A percentile compares a stretch with the other conserved stretches of the same genome.
phyloP scores from a whole-genome alignment of 2,888 invertebrate species.

The Zaprionus obscuricornis region DNA sequence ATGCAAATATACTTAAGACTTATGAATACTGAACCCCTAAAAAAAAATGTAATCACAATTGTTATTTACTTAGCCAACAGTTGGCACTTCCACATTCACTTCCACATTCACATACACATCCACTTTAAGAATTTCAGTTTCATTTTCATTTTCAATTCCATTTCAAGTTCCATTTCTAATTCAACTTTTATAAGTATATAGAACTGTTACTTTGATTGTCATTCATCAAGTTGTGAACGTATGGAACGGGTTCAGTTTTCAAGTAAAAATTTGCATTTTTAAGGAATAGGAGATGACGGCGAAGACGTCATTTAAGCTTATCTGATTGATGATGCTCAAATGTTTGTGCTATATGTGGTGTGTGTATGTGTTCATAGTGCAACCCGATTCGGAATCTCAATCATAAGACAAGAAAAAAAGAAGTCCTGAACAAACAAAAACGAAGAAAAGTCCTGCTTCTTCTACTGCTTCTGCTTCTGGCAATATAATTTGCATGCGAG shows the following conservation, averaged over 20 bases:
- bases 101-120: conserved; percentile 11
- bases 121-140: neutral
- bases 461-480: no score
- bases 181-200: conserved; percentile 66
- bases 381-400: neutral
- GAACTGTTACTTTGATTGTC: conserved; percentile 16
- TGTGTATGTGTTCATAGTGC: neutral
- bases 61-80: conserved; percentile 64
- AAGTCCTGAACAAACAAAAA: conserved; percentile 78
- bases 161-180: conserved; percentile 41
- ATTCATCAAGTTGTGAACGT: conserved; percentile 34
- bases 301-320: conserved; percentile 75
- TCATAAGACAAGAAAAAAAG: no score
- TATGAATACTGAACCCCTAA: conserved; percentile 3
- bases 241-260: conserved; percentile 71
- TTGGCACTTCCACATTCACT: conserved; percentile 43
- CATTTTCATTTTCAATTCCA: conserved; percentile 15
- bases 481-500: conserved; percentile 71
- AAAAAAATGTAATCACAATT: conserved; percentile 50
- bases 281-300: conserved; percentile 43
- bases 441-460: no score
- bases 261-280: conserved; percentile 78
- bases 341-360: conserved; percentile 43
- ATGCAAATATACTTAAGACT: conserved; percentile 44
- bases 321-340: conserved; percentile 79